A percentile compares a stretch with the other conserved stretches of the same genome.
Conservation (phyloP, 2,113 vertebrate species). For the Plecturocebus donacophilus region DNA sequence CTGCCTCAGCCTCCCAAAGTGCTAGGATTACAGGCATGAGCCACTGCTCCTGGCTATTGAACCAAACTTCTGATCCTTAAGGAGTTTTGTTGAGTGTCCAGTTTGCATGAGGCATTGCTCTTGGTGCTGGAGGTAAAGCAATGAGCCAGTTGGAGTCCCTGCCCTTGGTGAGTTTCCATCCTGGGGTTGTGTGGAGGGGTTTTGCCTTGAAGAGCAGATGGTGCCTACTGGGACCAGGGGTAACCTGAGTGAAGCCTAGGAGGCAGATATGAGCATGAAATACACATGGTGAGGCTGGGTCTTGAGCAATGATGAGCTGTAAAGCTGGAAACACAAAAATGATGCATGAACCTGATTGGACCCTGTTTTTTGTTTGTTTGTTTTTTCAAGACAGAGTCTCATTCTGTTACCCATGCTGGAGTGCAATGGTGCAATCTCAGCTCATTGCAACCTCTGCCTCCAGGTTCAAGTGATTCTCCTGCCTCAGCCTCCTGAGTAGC, state of each 20-base stretch:
- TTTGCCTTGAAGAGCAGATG: background rate
- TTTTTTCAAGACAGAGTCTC: too few species aligned
- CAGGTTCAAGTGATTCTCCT: too few species aligned
- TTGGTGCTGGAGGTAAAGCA: background rate
- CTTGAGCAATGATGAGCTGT: background rate
- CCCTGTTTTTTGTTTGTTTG: background rate
- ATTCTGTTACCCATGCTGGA: too few species aligned
- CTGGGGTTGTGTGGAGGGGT: background rate
- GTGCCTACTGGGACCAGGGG: background rate
- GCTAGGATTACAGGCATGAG: too few species aligned
- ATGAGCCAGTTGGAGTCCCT: background rate
- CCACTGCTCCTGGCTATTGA: too few species aligned
- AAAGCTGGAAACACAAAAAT: background rate
- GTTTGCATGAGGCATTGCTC: background rate
- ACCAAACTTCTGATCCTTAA: background rate
- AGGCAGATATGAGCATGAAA: background rate
- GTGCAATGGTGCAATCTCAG: too few species aligned
- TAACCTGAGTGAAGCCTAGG: background rate
- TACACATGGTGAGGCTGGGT: background rate
- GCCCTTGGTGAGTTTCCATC: background rate
- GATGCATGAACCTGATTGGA: fast-evolving
- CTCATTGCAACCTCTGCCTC: too few species aligned
- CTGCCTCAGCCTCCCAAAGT: too few species aligned
- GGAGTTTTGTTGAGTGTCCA: background rate
- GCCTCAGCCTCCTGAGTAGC: too few species aligned